Evolutionary conservation across 2,888 invertebrate species (phyloP).

Genomic region (Heliconius charithonia): DNA sequence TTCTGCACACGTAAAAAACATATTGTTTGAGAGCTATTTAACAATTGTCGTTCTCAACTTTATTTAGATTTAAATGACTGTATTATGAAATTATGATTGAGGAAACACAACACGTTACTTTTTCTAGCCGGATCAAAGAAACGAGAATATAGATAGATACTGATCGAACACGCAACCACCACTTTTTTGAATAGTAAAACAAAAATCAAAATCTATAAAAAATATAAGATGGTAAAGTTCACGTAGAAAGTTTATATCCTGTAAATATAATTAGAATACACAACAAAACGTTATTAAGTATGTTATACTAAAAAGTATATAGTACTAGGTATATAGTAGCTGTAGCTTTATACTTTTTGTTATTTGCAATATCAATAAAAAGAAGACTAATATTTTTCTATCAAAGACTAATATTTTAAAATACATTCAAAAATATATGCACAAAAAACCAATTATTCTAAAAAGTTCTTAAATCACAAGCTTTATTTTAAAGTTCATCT

Average conservation of each 20-base stretch:
- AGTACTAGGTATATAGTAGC: too few species aligned
- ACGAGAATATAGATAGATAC: too few species aligned
- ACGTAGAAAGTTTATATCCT: too few species aligned
- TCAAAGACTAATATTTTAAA: background rate
- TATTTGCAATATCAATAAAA: background rate
- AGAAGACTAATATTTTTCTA: background rate
- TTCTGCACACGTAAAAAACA: too few species aligned
- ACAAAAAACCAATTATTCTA: background rate
- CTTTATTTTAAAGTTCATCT: slow-evolving; percentile 62
- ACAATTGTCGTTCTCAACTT: too few species aligned
- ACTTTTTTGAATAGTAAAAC: background rate
- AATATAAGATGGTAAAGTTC: background rate
- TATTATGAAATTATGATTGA: too few species aligned
- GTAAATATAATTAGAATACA: background rate
- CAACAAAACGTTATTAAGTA: background rate
- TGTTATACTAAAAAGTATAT: too few species aligned
- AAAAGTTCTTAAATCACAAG: background rate
- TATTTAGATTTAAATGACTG: too few species aligned
- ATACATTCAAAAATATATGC: background rate
- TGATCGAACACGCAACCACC: too few species aligned
- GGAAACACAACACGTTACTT: too few species aligned
- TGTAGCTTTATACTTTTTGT: background rate
- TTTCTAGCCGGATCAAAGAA: too few species aligned
- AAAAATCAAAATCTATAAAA: background rate
- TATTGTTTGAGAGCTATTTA: too few species aligned